Evolutionary conservation across 2,797 vertebrate genomes (phyloP), one percentile per base, ranked within the genome.

Genomic region (Lates japonicus): DNA sequence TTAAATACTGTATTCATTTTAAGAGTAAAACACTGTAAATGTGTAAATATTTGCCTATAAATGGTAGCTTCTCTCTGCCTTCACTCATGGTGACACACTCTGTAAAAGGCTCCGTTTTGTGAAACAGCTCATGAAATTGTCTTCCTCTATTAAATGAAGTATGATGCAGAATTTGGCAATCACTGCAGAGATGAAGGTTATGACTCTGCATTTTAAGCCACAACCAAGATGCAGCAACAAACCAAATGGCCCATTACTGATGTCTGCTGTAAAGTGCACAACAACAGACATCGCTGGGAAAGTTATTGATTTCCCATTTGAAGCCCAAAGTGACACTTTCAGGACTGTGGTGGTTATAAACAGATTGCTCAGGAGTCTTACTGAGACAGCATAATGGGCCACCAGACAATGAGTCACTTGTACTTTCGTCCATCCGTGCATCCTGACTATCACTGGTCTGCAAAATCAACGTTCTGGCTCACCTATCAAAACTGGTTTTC

Each of bases 281-380:
- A 0, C 61, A 25, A 73, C 44, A 37, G 37, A 37, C 2, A 5
- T 65, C 44, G 65, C 62, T 16, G 61, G 76, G 48, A 76, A 52
- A 62, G 4, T 63, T 63, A 84, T 80, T 41, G 65, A 82, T 86
- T 77, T 33, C 22, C 25, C 33, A 33, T 65, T 57, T 70, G 11
- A 63, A 75, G 55, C 57, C 51, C 61, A 68, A 67, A 77, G 69
- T 29, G 78, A 78, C 35, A 70, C 59, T 78, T 77, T 58, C 0
- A 65, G 64, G 75, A 46, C 39, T 0, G 7, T 19, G 41, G 46
- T 37, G 76, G 65, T 55, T 49, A 22, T 52, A 44, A 57, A 39
- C 49, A 57, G 31, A 69, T 55, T 33, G 12, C 7, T 22, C 60
- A 7, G 37, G 22, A 64, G 77, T 48, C 70, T 2, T 1, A 52